These are phyloP conservation scores for Stegodyphus dumicola DNA, from an alignment of 1,140 invertebrate genomes.

Conservation along the genomic window DNA sequence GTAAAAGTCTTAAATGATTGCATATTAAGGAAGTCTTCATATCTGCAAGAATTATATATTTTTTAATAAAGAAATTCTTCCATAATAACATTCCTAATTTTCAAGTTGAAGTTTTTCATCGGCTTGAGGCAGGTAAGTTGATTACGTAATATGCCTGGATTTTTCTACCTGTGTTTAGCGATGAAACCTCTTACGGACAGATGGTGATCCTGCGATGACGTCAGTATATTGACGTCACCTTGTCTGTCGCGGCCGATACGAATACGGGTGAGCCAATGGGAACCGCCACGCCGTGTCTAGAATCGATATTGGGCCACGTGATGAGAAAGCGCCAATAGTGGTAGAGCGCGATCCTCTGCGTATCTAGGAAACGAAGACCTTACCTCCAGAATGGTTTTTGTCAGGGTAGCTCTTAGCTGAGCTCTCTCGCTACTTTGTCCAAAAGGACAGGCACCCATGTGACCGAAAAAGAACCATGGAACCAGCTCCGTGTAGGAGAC, in stretches of 20 bases:
- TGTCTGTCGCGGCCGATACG: conserved; percentile 51
- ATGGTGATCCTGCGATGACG: conserved; percentile 33
- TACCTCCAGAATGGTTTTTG: conserved; percentile 49
- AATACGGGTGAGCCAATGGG: conserved; percentile 39
- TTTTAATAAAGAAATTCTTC: too few relatives aligned
- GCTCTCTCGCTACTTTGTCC: conserved; percentile 32
- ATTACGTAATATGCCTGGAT: conserved; percentile 47
- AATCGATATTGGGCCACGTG: conserved; percentile 48
- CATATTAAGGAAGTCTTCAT: too few relatives aligned
- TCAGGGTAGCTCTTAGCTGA: conserved; percentile 39
- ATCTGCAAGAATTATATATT: too few relatives aligned
- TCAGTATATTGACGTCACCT: conserved; percentile 56
- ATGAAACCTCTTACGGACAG: conserved; percentile 26
- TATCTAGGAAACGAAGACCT: conserved; percentile 53
- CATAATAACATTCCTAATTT: too few relatives aligned
- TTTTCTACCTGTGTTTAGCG: conserved; percentile 43
- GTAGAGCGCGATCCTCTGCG: conserved; percentile 43
- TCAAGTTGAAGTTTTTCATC: too few relatives aligned
- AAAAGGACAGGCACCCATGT: conserved; percentile 40
- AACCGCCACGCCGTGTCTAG: conserved; percentile 33
- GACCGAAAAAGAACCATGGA: conserved; percentile 47
- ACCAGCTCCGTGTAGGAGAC: conserved; percentile 33
- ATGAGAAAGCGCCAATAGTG: conserved; percentile 8
- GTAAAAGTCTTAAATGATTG: too few relatives aligned
- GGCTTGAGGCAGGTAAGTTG: conserved; percentile 22